These are phyloP conservation scores for Pelochelys cantorii DNA, from an alignment of 2,797 vertebrate genomes.

Conservation along the genomic window DNA sequence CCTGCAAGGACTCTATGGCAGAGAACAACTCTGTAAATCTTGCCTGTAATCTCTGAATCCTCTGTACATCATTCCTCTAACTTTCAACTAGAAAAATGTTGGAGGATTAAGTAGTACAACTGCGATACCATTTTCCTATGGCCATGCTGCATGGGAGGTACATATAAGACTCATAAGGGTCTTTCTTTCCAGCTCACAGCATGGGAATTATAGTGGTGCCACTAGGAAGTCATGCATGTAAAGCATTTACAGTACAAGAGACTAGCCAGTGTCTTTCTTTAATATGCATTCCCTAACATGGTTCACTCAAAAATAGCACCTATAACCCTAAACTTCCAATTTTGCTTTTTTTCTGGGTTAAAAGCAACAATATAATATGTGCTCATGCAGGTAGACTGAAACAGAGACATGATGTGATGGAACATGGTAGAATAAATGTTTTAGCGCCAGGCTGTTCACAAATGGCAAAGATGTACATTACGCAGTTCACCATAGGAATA, in stretches of 20 bases:
- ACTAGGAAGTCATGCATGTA: neutral
- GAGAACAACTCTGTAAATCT: neutral
- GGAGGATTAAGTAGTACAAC: neutral
- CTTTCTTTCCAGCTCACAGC: conserved; percentile 3
- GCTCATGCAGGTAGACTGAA: neutral
- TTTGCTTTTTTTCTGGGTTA: neutral
- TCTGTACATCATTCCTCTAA: neutral
- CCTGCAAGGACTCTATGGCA: neutral
- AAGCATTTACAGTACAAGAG: neutral
- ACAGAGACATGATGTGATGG: too few relatives aligned
- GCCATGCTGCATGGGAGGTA: neutral
- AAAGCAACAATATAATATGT: neutral
- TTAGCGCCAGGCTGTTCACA: neutral
- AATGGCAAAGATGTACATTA: neutral
- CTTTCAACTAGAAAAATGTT: neutral
- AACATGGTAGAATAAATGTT: neutral
- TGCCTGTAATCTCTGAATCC: neutral
- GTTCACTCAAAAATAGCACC: neutral
- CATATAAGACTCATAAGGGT: neutral
- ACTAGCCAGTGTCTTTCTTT: fast-evolving
- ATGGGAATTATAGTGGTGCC: neutral
- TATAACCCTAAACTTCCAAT: neutral
- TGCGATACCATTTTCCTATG: neutral
- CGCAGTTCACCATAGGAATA: neutral
- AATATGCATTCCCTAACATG: neutral